Conservation (phyloP, 2,113 vertebrate genomes). For the Isurus oxyrinchus region DNA sequence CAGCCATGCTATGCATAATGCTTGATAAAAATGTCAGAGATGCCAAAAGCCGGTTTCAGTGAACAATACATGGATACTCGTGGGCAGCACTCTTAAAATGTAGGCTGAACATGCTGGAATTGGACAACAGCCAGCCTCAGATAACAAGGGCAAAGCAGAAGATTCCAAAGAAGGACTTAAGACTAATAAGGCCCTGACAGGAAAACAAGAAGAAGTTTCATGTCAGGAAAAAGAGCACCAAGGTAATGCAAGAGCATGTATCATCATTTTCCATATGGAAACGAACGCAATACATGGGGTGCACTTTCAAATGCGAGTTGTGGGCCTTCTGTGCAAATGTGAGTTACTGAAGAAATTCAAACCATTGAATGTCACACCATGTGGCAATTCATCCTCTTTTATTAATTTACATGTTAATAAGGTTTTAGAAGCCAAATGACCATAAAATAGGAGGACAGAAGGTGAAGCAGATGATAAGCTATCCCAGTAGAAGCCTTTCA, state of each 20-base stretch:
- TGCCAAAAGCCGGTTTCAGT: background rate
- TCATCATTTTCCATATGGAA: background rate
- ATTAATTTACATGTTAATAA: background rate
- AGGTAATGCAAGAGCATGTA: background rate
- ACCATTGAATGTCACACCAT: background rate
- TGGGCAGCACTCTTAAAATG: background rate
- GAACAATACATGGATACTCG: background rate
- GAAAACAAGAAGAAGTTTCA: background rate
- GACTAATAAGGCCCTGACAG: background rate
- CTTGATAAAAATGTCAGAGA: background rate
- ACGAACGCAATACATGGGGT: background rate
- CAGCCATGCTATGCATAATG: background rate
- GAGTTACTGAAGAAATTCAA: background rate
- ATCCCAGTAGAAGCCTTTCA: background rate
- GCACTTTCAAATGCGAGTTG: too few species aligned
- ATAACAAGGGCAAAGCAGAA: background rate
- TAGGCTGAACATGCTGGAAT: background rate
- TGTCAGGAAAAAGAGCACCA: background rate
- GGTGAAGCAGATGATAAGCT: background rate
- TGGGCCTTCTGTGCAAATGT: background rate
- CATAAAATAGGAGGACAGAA: background rate
- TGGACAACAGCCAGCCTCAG: background rate
- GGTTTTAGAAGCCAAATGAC: background rate
- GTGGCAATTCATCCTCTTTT: background rate
- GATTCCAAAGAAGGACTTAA: background rate